Conservation (phyloP, 2,113 vertebrate species). For the Rhadina sibilatrix region DNA sequence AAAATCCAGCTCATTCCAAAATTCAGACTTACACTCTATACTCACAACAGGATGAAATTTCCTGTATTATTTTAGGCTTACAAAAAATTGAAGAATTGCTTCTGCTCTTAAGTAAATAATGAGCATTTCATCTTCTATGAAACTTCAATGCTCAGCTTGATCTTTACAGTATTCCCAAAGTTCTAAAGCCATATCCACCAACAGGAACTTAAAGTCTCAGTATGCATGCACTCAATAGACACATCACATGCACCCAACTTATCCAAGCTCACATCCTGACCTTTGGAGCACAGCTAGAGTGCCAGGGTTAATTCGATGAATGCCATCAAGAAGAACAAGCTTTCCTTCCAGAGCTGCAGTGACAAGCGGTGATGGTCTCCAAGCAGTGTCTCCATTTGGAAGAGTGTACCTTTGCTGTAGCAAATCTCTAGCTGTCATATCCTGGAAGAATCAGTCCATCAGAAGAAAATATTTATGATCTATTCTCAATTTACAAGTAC, state of each 20-base stretch:
- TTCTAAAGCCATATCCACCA: neutral
- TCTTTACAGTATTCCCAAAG: neutral
- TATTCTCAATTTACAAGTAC: neutral
- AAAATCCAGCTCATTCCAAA: neutral
- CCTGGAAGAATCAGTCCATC: slow-evolving; percentile 70
- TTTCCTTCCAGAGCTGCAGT: slow-evolving; percentile 90
- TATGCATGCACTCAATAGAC: neutral
- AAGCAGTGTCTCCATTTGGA: slow-evolving; percentile 93
- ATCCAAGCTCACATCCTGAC: slow-evolving; percentile 51
- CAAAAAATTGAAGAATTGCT: neutral
- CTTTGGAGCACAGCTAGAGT: slow-evolving; percentile 92
- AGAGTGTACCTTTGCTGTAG: slow-evolving; percentile 95
- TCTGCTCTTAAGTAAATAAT: neutral
- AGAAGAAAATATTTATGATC: neutral
- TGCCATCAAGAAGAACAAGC: slow-evolving; percentile 90
- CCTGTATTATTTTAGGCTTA: neutral
- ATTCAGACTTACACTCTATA: neutral
- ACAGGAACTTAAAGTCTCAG: neutral
- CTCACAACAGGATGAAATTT: neutral
- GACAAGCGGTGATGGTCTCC: slow-evolving; percentile 89
- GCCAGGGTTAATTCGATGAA: slow-evolving; percentile 92
- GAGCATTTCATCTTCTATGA: neutral
- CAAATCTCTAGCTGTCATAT: slow-evolving; percentile 94
- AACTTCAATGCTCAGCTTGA: neutral
- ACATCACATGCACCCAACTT: rapidly evolving